A percentile compares a stretch with the other conserved stretches of the same genome.
phyloP scores from a whole-genome alignment of 2,113 vertebrate species.

The Corapipo altera region DNA sequence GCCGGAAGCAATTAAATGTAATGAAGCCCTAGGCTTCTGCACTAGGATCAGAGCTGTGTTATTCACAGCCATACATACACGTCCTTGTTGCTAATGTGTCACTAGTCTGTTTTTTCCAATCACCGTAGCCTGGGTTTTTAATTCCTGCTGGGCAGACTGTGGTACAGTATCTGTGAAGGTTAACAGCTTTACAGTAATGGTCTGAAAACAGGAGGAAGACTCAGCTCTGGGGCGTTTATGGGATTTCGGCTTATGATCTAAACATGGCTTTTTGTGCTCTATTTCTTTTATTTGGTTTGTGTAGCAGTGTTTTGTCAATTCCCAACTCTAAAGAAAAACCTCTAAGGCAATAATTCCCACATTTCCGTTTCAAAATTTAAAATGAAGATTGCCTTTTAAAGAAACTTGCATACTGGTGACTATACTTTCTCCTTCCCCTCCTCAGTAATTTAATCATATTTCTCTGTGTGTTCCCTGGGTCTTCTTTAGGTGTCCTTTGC shows the following conservation, averaged over 20 bases:
- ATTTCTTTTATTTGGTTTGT: neutral
- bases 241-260: neutral
- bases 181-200: neutral
- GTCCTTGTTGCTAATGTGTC: conserved; percentile 19
- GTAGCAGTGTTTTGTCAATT: neutral
- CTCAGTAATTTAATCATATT: neutral
- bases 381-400: neutral
- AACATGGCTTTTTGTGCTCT: neutral
- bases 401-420: neutral
- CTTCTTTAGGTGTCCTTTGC: neutral
- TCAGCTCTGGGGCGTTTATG: neutral
- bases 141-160: neutral
- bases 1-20: conserved; percentile 60
- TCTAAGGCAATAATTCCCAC: neutral
- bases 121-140: neutral
- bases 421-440: neutral
- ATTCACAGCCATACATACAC: conserved; percentile 3
- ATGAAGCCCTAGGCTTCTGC: conserved; percentile 56
- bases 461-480: neutral
- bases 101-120: neutral
- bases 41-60: conserved; percentile 11
- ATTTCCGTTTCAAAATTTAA: neutral
- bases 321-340: neutral
- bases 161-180: neutral
- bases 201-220: neutral